Base-by-base conservation (phyloP, 2,888 invertebrate genomes). In the Gortyna flavago region DNA sequence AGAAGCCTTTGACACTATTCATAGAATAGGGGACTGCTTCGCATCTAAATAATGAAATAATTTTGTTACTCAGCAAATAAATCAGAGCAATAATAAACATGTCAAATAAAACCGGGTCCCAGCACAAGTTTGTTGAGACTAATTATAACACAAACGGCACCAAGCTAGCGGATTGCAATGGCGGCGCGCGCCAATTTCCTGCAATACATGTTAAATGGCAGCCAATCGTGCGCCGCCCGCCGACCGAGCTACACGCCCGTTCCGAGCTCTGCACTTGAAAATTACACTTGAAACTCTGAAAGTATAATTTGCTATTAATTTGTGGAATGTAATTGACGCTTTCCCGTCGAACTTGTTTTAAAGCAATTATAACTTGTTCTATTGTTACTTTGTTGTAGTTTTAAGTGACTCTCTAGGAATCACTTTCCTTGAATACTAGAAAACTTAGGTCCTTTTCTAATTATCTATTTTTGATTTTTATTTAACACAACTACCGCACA, bases 161-260 rank as follows among this genome's bases (percentile, higher is more conserved):
- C 77, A 86, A 88, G 87, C 84, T 85, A 85, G 88, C 85, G 86
- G 87, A 89, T 88, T 85, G 91, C 90, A 91, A 89, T 90, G 90
- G 89, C 88, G 88, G 81, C 80, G 87, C 89, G 91, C 91, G 91
- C 91, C 93, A 93, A 94, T 94, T 93, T 94, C 93, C 94, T 92
- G 93, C 91, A 91, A 92, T 94, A 92, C 92, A 92, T 90, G 92
- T 89, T 91, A 92, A 92, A 93, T 92, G 91, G 91, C 91, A 87
- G 92, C 90, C 93, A 93, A 92, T 94, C 91, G 90, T 85, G 87
- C 89, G 81, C 88, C 85, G 85, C 72, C 78, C 80, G 79, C 73
- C 78, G 80, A 76, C 80, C 72, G 78, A 67, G 79, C 74, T 29
- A 84, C 85, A 84, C 88, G 87, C 87, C 89, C 84, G 86, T 88